A percentile compares a stretch with the other conserved stretches of the same genome.
phyloP scores from a whole-genome alignment of 2,888 invertebrate genomes.

The Osedax fenrisi region DNA sequence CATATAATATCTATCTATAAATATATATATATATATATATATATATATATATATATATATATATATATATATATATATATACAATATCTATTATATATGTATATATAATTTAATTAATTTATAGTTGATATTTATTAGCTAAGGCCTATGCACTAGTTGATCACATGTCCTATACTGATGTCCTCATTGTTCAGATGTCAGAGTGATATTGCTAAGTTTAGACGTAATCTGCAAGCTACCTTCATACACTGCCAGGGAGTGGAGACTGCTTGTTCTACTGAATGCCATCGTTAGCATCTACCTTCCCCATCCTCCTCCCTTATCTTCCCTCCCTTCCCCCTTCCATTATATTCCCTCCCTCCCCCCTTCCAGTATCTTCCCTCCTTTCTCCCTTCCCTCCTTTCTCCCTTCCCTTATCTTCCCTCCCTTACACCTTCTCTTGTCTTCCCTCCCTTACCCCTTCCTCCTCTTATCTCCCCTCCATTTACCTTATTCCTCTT shows the following conservation, averaged over 20 bases:
- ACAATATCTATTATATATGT: too few relatives aligned
- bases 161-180: too few relatives aligned
- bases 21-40: too few relatives aligned
- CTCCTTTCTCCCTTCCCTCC: neutral
- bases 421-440: neutral
- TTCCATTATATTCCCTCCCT: neutral
- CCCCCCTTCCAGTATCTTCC: neutral
- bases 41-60: too few relatives aligned
- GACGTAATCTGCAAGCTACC: neutral
- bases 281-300: neutral
- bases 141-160: too few relatives aligned
- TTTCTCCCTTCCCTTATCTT: neutral
- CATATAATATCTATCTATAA: too few relatives aligned
- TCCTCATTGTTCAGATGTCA: too few relatives aligned
- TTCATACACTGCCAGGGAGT: neutral
- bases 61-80: too few relatives aligned
- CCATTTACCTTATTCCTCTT: neutral
- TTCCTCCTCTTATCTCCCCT: neutral
- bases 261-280: neutral
- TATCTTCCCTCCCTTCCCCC: neutral
- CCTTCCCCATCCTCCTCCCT: neutral
- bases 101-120: too few relatives aligned
- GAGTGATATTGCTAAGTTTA: neutral
- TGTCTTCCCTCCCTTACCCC: neutral
- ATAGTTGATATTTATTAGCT: too few relatives aligned